Conservation (phyloP, 2,797 vertebrate species). For the Gymnopithys bicolor region DNA sequence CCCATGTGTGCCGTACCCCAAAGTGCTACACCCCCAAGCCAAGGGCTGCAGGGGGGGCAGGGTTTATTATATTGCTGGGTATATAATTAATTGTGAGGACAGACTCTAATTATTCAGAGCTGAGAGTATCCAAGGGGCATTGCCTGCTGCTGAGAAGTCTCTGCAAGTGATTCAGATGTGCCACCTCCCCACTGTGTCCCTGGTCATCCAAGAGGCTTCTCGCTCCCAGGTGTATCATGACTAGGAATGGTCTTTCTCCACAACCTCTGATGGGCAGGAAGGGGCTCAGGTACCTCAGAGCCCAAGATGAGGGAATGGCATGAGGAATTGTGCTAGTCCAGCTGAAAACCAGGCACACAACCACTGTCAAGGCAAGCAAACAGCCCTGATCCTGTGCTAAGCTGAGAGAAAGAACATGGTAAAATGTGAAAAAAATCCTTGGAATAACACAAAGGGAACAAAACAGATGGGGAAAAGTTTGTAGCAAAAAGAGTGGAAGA, state of each 20-base stretch:
- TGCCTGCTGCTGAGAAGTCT: not conserved
- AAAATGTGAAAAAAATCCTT: not conserved
- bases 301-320: not conserved
- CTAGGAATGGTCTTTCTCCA: not conserved
- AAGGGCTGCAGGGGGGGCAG: not conserved
- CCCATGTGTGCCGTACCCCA: not conserved
- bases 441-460: not conserved
- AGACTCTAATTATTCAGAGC: not conserved
- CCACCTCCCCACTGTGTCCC: not conserved
- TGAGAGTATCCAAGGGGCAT: not conserved
- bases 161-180: not conserved
- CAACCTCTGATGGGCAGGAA: not conserved
- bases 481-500: not conserved
- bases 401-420: not conserved
- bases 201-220: not conserved
- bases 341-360: not conserved
- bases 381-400: not conserved
- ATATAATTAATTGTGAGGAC: not conserved
- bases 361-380: not conserved
- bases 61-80: not conserved
- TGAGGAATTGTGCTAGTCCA: not conserved
- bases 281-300: too few relatives aligned
- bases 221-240: accelerated
- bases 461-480: not conserved
- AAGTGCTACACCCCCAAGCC: not conserved